These are phyloP conservation scores for Ciconia boyciana DNA, from an alignment of 2,113 vertebrate species.

Conservation along the genomic window DNA sequence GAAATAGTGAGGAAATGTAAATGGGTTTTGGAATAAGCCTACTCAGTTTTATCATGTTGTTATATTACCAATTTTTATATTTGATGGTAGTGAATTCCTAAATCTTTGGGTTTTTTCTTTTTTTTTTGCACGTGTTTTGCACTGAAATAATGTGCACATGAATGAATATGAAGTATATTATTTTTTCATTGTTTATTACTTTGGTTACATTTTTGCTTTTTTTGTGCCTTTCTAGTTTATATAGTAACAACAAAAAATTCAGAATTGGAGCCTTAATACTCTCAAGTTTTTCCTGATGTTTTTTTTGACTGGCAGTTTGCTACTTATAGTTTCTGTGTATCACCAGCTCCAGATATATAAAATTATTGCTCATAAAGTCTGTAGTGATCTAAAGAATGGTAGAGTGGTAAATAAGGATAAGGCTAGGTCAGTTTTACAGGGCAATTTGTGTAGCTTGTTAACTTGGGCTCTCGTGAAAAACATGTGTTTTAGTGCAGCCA, in stretches of 20 bases:
- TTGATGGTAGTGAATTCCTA: background rate
- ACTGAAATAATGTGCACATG: background rate
- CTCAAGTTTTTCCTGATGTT: background rate
- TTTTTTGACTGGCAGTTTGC: background rate
- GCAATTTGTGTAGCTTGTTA: constrained; percentile 51
- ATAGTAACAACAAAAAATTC: background rate
- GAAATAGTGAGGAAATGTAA: background rate
- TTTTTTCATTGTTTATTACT: background rate
- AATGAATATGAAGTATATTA: background rate
- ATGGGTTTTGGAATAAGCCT: background rate
- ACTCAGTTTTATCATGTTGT: background rate
- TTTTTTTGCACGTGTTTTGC: background rate
- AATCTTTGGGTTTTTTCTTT: rapidly evolving
- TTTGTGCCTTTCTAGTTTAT: background rate
- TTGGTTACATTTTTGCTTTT: background rate
- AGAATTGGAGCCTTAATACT: background rate
- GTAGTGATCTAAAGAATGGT: background rate
- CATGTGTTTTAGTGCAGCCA: constrained; percentile 33
- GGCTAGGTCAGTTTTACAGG: constrained; percentile 30
- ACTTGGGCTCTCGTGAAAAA: constrained; percentile 24
- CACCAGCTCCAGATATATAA: constrained; percentile 11
- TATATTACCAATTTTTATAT: background rate
- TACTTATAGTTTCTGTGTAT: background rate
- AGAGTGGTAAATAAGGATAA: constrained; percentile 37
- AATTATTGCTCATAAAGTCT: background rate